Percentiles rank a stretch among this genome's conserved stretches.
Evolutionary conservation across 2,113 vertebrate species (phyloP).

Genomic region (Butorides virescens): DNA sequence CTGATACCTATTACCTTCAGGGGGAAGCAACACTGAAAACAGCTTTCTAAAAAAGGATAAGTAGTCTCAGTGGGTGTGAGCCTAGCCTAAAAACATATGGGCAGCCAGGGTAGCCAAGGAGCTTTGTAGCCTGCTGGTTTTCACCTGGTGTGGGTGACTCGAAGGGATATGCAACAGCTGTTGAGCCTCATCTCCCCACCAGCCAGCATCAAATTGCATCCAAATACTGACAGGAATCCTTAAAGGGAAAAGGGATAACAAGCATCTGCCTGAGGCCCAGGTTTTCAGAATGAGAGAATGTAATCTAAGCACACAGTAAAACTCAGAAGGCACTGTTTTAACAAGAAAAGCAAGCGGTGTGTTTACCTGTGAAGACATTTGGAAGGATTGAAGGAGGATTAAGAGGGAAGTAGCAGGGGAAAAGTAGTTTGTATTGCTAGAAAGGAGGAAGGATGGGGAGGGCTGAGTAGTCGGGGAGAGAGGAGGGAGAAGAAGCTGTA

Average conservation of each 20-base stretch:
- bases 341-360: rapidly evolving
- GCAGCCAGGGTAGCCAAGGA: background rate
- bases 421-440: background rate
- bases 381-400: background rate
- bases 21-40: background rate
- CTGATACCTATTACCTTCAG: background rate
- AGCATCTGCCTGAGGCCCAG: background rate
- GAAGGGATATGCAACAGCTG: background rate
- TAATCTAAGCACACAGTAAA: background rate
- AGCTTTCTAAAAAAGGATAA: background rate
- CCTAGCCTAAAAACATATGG: background rate
- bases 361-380: background rate
- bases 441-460: background rate
- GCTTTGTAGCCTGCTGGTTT: background rate
- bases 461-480: background rate
- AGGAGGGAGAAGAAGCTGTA: background rate
- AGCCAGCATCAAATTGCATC: background rate
- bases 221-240: background rate
- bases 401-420: background rate
- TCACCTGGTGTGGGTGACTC: background rate
- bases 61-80: background rate
- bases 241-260: background rate
- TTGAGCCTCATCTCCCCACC: background rate
- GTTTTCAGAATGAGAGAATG: background rate
- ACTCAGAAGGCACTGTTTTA: background rate